A percentile compares a stretch with the other conserved stretches of the same genome.
Conservation (phyloP, 2,888 invertebrate species). For the Sesia bembeciformis region DNA sequence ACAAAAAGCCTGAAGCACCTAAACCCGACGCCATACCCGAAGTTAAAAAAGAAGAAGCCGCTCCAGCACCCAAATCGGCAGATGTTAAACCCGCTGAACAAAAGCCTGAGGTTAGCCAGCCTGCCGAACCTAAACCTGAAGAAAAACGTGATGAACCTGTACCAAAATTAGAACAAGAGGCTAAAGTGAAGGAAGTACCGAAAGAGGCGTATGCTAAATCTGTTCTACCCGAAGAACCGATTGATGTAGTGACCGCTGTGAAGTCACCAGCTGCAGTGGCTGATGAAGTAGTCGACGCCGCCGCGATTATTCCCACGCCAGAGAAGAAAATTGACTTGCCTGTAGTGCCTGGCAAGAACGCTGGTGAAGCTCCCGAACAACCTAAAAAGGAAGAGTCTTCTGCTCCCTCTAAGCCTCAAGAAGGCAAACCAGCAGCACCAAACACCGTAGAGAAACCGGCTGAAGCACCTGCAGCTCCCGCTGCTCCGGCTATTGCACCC, state of each 20-base stretch:
- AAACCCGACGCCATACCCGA: slow-evolving; percentile 17
- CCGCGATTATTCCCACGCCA: slow-evolving; percentile 33
- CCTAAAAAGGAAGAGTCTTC: slow-evolving; percentile 33
- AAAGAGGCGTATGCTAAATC: slow-evolving; percentile 32
- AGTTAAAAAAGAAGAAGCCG: slow-evolving; percentile 10
- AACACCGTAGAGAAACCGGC: slow-evolving; percentile 9
- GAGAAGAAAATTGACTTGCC: slow-evolving; percentile 51
- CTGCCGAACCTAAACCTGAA: slow-evolving; percentile 20
- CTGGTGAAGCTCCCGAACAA: slow-evolving; percentile 21
- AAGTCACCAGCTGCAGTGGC: slow-evolving; percentile 43
- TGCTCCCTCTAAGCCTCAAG: slow-evolving; percentile 13
- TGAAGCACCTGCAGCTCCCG: slow-evolving; percentile 12
- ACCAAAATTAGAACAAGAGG: slow-evolving; percentile 15
- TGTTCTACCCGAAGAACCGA: slow-evolving; percentile 26
- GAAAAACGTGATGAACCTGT: slow-evolving; percentile 21
- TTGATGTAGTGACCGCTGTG: slow-evolving; percentile 43
- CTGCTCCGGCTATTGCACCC: slow-evolving; percentile 12
- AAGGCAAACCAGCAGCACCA: slow-evolving; percentile 8
- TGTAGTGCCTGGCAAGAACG: slow-evolving; percentile 38
- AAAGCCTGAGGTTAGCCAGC: slow-evolving; percentile 27
- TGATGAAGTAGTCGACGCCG: slow-evolving; percentile 42
- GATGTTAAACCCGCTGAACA: slow-evolving; percentile 24
- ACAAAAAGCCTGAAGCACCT: slow-evolving; percentile 20
- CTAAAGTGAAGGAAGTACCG: slow-evolving; percentile 37
- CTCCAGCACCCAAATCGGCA: slow-evolving; percentile 8